phyloP scores from a whole-genome alignment of 2,113 vertebrate genomes.

The Chinchilla lanigera region DNA sequence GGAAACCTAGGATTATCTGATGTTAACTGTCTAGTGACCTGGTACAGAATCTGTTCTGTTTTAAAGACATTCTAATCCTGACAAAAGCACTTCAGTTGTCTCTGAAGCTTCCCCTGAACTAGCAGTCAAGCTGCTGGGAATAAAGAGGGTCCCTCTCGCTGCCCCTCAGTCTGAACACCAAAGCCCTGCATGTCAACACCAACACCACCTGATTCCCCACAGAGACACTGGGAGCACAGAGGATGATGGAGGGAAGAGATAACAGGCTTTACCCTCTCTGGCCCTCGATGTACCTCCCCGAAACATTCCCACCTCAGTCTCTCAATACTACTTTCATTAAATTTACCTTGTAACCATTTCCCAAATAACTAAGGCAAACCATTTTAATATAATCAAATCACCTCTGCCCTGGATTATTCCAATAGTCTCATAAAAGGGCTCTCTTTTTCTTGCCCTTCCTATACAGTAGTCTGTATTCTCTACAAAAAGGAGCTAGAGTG shows the following conservation, averaged over 20 bases:
- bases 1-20: not conserved
- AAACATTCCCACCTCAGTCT: not conserved
- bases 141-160: not conserved
- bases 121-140: not conserved
- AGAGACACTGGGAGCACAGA: not conserved
- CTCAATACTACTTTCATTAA: not conserved
- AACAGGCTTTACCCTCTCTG: not conserved
- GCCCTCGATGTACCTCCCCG: not conserved
- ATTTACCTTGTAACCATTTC: conserved; percentile 10
- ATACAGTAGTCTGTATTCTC: not conserved
- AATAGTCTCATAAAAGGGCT: not conserved
- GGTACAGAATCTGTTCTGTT: not conserved
- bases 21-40: not conserved
- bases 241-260: not conserved
- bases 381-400: conserved; percentile 18
- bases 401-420: not conserved
- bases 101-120: not conserved
- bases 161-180: not conserved
- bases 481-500: not conserved
- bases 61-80: not conserved
- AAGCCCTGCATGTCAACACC: not conserved
- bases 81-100: not conserved
- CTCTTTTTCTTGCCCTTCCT: not conserved
- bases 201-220: not conserved
- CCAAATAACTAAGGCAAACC: not conserved